Conservation (phyloP, 1,140 invertebrate species). For the Bombus confusus region DNA sequence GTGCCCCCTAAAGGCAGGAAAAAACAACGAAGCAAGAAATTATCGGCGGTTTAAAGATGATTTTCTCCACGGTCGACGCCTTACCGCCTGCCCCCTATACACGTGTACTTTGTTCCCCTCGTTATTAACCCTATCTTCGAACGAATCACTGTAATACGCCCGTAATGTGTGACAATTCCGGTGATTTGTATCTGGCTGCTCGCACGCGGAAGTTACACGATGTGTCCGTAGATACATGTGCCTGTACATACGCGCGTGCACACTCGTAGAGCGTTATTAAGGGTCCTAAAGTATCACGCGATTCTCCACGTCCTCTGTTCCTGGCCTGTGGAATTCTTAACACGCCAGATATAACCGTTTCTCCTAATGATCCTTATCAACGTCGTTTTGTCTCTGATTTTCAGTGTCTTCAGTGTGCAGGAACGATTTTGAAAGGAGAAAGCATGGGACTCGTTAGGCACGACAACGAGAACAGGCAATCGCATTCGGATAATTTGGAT, state of each 20-base stretch:
- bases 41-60: slow-evolving; percentile 67
- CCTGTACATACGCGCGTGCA: neutral
- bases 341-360: neutral
- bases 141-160: slow-evolving; percentile 65
- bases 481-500: slow-evolving; percentile 46
- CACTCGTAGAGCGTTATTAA: neutral
- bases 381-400: neutral
- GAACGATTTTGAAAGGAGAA: neutral
- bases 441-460: slow-evolving; percentile 14
- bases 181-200: slow-evolving; percentile 55
- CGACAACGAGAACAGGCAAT: neutral
- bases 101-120: slow-evolving; percentile 61
- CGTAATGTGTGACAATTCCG: slow-evolving; percentile 66
- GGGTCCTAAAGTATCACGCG: too few relatives aligned
- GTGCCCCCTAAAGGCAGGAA: neutral
- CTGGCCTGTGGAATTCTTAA: neutral
- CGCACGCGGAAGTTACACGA: slow-evolving; percentile 29
- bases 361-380: neutral
- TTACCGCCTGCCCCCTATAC: slow-evolving; percentile 44
- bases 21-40: slow-evolving; percentile 53
- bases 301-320: too few relatives aligned
- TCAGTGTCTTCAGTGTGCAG: neutral
- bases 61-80: slow-evolving; percentile 70
- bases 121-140: slow-evolving; percentile 62
- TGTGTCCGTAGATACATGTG: neutral